Percentiles rank a stretch among this genome's conserved stretches.
Conservation (phyloP, 2,888 invertebrate genomes). For the Ernsta delagoae region DNA sequence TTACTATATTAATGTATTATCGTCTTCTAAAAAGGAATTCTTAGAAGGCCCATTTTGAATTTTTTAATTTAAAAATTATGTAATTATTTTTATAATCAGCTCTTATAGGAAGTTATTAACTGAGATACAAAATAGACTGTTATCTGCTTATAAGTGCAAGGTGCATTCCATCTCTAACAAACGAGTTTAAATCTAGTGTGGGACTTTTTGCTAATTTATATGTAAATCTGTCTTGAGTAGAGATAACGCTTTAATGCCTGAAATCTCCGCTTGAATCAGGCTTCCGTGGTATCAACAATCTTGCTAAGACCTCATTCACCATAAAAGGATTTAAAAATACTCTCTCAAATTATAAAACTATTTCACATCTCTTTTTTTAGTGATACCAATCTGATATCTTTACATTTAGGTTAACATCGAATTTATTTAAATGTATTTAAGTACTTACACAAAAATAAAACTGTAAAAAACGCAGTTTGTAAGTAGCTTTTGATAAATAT, state of each 20-base stretch:
- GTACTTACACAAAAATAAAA: no score
- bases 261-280: slow-evolving; percentile 60
- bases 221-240: slow-evolving; percentile 61
- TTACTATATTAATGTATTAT: no score
- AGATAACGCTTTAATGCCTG: slow-evolving; percentile 63
- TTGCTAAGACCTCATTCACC: slow-evolving; percentile 56
- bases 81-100: no score
- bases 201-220: slow-evolving; percentile 61
- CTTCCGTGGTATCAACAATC: slow-evolving; percentile 57
- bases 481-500: no score
- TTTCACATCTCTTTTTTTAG: slow-evolving; percentile 10
- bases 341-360: slow-evolving; percentile 38
- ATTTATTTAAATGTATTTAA: slow-evolving; percentile 1
- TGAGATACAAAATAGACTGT: not conserved
- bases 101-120: not conserved
- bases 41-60: no score
- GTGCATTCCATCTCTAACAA: slow-evolving; percentile 32
- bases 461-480: no score
- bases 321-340: slow-evolving; percentile 53
- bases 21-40: no score
- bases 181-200: slow-evolving; percentile 42
- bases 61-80: no score
- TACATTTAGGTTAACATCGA: not conserved
- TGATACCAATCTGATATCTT: slow-evolving; percentile 5
- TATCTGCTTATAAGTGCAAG: not conserved